A percentile compares a stretch with the other conserved stretches of the same genome.
These are phyloP conservation scores for Corythaeola cristata DNA, from an alignment of 2,113 vertebrate species.

Conservation along the genomic window DNA sequence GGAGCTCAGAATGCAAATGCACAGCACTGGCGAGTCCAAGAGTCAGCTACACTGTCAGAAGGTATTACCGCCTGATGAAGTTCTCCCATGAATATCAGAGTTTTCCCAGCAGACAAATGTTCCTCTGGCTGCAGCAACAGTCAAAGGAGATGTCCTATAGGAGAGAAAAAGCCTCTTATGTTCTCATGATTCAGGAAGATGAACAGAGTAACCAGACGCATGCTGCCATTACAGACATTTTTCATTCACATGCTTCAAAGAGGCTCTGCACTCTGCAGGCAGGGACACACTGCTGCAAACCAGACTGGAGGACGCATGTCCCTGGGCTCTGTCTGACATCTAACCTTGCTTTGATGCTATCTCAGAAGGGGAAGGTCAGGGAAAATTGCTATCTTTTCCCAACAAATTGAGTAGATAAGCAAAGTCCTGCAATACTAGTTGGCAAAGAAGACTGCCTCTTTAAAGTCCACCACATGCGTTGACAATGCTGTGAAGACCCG, in stretches of 20 bases:
- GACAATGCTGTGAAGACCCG: not conserved
- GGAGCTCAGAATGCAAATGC: not conserved
- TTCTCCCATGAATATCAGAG: not conserved
- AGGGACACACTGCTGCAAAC: not conserved
- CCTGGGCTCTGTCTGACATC: conserved; percentile 24
- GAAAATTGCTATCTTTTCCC: conserved; percentile 23
- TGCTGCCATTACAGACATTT: not conserved
- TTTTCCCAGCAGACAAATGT: not conserved
- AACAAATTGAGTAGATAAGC: conserved; percentile 15
- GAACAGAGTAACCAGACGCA: not conserved
- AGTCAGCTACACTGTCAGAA: not conserved
- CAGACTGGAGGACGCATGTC: not conserved
- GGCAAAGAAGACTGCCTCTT: not conserved
- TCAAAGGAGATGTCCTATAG: not conserved
- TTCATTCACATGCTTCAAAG: not conserved
- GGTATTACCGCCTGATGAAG: not conserved
- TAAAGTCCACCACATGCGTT: not conserved
- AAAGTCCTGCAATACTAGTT: not conserved
- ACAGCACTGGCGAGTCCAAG: not conserved
- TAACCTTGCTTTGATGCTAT: conserved; percentile 45
- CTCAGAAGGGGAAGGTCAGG: conserved; percentile 7
- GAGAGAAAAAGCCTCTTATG: not conserved
- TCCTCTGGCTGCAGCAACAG: not conserved
- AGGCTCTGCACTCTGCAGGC: not conserved
- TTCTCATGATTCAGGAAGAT: not conserved